These are phyloP conservation scores for Lepas anatifera DNA, from an alignment of 2,888 invertebrate genomes.

Conservation along the genomic window DNA sequence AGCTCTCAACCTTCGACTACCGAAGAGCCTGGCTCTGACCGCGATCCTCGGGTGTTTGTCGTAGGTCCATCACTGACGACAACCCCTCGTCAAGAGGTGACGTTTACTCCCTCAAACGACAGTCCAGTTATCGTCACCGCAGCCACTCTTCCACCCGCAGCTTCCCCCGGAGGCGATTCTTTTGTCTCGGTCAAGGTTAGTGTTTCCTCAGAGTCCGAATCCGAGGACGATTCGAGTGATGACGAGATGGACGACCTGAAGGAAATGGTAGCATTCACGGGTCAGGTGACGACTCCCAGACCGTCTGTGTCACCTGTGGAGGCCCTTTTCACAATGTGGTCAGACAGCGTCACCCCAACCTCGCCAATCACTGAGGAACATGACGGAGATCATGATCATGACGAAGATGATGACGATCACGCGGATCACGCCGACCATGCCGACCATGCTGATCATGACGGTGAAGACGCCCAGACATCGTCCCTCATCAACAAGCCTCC, in stretches of 20 bases:
- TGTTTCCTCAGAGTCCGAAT: not conserved
- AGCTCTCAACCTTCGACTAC: too few relatives aligned
- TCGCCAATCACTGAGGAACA: not conserved
- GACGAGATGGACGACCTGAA: too few relatives aligned
- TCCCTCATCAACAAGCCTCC: not conserved
- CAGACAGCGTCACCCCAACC: not conserved
- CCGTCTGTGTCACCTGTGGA: not conserved
- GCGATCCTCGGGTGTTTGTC: not conserved
- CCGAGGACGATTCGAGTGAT: not conserved
- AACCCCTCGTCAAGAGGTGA: not conserved
- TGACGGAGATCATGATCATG: not conserved
- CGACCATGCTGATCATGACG: not conserved
- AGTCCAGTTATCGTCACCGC: not conserved
- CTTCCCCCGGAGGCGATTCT: not conserved
- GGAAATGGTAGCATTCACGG: not conserved
- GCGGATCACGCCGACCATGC: not conserved
- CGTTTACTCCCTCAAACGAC: not conserved
- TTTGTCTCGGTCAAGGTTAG: slow-evolving; percentile 7
- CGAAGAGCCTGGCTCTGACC: not conserved
- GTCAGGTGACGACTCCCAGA: not conserved
- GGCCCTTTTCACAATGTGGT: slow-evolving; percentile 10
- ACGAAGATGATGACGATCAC: not conserved
- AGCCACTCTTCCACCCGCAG: slow-evolving; percentile 1
- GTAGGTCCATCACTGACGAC: not conserved
- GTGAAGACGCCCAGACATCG: not conserved